Evolutionary conservation across 2,113 vertebrate species (phyloP), one percentile per base, ranked within the genome.

Genomic region (Colius striatus): DNA sequence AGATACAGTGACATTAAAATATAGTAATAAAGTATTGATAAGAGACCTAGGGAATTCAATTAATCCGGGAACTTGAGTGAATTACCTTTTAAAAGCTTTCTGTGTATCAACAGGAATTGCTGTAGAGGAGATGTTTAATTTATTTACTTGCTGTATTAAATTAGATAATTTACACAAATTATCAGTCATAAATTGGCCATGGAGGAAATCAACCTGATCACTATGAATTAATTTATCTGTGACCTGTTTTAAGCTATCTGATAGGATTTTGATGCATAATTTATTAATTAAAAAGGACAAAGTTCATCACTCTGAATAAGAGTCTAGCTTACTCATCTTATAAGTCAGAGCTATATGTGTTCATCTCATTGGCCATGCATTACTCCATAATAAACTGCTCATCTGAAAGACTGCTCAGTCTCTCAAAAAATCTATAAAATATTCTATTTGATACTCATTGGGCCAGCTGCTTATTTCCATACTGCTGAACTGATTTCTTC

Each of bases 401-500:
- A 50, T 90, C 78, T 86, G 73, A 90, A 91, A 83, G 81, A 81
- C 60, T 71, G 61, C 21, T 94, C 11, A 32, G 71, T 93, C 41
- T 77, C 43, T 10, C 18, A 57, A 87, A 81, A 95, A 94, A 72
- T 55, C 58, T 84, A 85, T 91, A 84, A 89, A 78, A 94, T 92
- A 75, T 95, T 97, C 71, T 86, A 51, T 8, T 77, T 81, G 93
- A 76, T 94, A 81, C 74, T 50, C 74, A 72, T 86, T 1, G 3
- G 84, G 67, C 34, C 11, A 58, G 92, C 97, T 96, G 85, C 54
- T 95, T 87, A 87, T 97, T 97, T 97, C 81, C 95, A 43, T 96
- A 88, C 74, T 92, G 90, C 88, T 94, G 87, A 96, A 94, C 94
- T 97, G 36, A 96, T 98, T 98, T 98, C 94, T 93, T 96, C 78